phyloP scores from a whole-genome alignment of 1,140 invertebrate genomes.

The Meloidogyne hapla region DNA sequence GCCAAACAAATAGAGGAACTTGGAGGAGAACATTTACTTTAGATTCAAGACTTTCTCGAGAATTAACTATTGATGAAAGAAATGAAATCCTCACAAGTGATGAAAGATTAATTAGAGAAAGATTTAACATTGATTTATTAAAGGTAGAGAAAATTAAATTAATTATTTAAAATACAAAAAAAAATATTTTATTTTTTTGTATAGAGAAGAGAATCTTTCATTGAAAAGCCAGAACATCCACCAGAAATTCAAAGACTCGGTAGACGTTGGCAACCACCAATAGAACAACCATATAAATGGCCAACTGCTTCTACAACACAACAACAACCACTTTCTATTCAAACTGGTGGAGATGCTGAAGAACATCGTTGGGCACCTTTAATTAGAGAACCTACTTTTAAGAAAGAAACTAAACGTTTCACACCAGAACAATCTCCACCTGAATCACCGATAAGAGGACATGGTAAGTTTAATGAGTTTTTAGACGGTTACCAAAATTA shows the following conservation, averaged over 20 bases:
- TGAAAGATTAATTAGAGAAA: constrained; percentile 55
- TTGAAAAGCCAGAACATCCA: constrained; percentile 54
- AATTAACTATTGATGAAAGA: constrained; percentile 40
- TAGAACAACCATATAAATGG: constrained; percentile 60
- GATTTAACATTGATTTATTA: constrained; percentile 58
- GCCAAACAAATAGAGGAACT: constrained; percentile 22
- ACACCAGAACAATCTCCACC: constrained; percentile 58
- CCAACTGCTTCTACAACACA: constrained; percentile 29
- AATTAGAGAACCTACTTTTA: constrained; percentile 51
- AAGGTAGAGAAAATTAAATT: constrained; percentile 25
- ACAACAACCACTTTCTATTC: background rate
- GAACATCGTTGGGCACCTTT: constrained; percentile 59
- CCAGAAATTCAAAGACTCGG: constrained; percentile 48
- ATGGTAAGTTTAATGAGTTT: constrained; percentile 21
- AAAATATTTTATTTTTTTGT: background rate
- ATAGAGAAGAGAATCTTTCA: constrained; percentile 54
- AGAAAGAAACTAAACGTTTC: constrained; percentile 57
- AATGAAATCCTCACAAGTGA: constrained; percentile 63
- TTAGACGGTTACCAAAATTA: too few species aligned
- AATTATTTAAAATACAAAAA: background rate
- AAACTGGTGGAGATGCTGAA: constrained; percentile 28
- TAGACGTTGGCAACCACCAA: constrained; percentile 60
- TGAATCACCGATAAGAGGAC: constrained; percentile 47
- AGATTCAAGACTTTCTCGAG: constrained; percentile 32
- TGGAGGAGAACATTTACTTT: constrained; percentile 61